phyloP scores from a whole-genome alignment of 2,797 vertebrate species.

The Salarias fasciatus region DNA sequence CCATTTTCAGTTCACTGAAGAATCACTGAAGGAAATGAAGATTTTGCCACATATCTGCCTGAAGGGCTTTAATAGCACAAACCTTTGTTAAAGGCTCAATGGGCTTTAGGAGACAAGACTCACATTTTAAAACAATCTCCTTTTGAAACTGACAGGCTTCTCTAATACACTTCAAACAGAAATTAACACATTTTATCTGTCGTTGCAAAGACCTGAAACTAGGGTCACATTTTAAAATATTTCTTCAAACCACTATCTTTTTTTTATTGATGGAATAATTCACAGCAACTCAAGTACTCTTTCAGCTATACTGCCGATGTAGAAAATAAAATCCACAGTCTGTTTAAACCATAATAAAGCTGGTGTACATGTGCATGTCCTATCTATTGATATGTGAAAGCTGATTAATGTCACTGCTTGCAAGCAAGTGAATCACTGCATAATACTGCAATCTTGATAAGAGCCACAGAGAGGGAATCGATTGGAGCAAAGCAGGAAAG shows the following conservation, averaged over 20 bases:
- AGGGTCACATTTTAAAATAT: no score
- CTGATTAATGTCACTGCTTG: constrained; percentile 80
- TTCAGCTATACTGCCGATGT: constrained; percentile 5
- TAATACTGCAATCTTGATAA: constrained; percentile 82
- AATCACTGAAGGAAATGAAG: constrained; percentile 38
- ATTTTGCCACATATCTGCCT: constrained; percentile 23
- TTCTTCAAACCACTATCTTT: no score
- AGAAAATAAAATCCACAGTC: constrained; percentile 29
- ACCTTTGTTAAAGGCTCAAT: constrained; percentile 16
- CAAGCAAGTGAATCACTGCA: constrained; percentile 75
- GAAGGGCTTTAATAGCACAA: constrained; percentile 3
- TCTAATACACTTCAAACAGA: neutral
- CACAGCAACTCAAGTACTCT: neutral
- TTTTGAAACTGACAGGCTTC: constrained; percentile 8
- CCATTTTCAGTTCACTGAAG: constrained; percentile 28
- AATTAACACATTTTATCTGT: no score
- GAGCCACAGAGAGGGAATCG: constrained; percentile 77
- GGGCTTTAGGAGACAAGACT: constrained; percentile 8
- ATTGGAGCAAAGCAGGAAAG: constrained; percentile 73
- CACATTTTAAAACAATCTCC: constrained; percentile 7
- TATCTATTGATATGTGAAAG: constrained; percentile 69
- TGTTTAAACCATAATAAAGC: constrained; percentile 62
- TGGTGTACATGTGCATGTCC: constrained; percentile 56
- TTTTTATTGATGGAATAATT: no score
- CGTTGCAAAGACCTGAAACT: neutral